phyloP scores from a whole-genome alignment of 1,140 invertebrate genomes.

The Drosophila cardini region DNA sequence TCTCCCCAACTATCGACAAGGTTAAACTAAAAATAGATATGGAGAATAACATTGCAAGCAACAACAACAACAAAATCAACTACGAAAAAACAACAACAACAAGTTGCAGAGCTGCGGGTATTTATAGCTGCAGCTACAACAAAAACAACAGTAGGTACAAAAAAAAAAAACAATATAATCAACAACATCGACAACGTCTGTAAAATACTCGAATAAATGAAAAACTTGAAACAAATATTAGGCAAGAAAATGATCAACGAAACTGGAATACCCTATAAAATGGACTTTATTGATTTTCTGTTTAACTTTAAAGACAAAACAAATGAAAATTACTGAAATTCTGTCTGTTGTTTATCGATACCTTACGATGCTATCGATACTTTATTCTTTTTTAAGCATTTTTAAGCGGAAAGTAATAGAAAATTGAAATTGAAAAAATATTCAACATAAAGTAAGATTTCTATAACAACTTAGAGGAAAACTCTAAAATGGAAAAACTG shows the following conservation, averaged over 20 bases:
- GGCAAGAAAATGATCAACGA: conserved; percentile 5
- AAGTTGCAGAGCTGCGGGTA: conserved; percentile 44
- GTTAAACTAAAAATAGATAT: conserved; percentile 57
- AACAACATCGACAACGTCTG: conserved; percentile 28
- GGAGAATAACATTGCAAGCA: conserved; percentile 51
- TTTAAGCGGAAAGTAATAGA: too few species aligned
- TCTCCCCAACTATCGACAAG: conserved; percentile 41
- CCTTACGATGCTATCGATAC: too few species aligned
- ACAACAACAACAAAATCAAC: conserved; percentile 19
- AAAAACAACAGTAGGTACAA: conserved; percentile 34
- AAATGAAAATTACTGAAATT: too few species aligned
- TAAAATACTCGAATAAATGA: conserved; percentile 40
- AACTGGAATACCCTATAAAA: conserved; percentile 17
- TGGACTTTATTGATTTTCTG: not conserved
- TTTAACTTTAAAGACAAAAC: too few species aligned
- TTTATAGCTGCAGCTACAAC: conserved; percentile 34
- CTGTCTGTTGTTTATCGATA: too few species aligned
- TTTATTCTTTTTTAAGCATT: too few species aligned
- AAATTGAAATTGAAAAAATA: too few species aligned
- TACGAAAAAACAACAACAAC: conserved; percentile 6
- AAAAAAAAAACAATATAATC: conserved; percentile 7
- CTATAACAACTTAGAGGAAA: too few species aligned
- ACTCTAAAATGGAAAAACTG: too few species aligned
- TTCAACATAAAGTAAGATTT: too few species aligned
- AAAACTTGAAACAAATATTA: conserved; percentile 41